Base-by-base conservation (phyloP, 2,113 vertebrate species). In the Carlito syrichta region DNA sequence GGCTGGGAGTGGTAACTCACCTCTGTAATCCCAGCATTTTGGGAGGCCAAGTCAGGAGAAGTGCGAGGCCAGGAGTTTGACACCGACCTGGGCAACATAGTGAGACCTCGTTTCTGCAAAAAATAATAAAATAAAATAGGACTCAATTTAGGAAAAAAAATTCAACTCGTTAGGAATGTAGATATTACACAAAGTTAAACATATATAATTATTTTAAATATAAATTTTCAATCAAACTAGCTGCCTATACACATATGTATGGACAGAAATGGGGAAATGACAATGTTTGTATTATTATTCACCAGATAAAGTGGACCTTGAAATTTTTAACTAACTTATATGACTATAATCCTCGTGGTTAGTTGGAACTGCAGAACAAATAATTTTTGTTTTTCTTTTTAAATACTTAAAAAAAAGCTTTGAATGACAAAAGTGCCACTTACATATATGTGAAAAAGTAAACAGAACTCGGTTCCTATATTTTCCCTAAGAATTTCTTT, bases 151-250 rank as follows among this genome's bases (percentile, higher is more conserved):
- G 12, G 38, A 60, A 58, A 66, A 69, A 66, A 60, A 63, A 48
- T 81, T 92, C 12, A 93, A 35, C 38, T 82, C 92, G 92, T 96
- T 93, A 95, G 20, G 32, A 90, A 62, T 89, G 25, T 76, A 91
- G 89, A 81, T 90, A 83, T 62, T 88, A 86, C 38, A 73, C 95
- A 54, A 86, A 94, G 56, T 78, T 89, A 94, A 85, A 81, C 52
- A 63, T 69, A 4, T 9, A 32, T 50, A 13, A 78, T 87, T 86
- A 38, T 83, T 96, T 94, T 87, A 90, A 92, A 66, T 5, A 30
- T 43, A 54, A 68, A 58, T 93, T 92, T 84, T 94, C 38, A 43
- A 82, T 60, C 6, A 73, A 16, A 48, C 2, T 69, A 68, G 22
- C 23, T 79, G 22, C 32, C 84, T 54, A 45, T 35, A 40, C 35